Evolutionary conservation across 92 coral and sea anemone genomes (phyloP), one percentile per base, ranked within the genome.

Genomic region (Micromussa lordhowensis): DNA sequence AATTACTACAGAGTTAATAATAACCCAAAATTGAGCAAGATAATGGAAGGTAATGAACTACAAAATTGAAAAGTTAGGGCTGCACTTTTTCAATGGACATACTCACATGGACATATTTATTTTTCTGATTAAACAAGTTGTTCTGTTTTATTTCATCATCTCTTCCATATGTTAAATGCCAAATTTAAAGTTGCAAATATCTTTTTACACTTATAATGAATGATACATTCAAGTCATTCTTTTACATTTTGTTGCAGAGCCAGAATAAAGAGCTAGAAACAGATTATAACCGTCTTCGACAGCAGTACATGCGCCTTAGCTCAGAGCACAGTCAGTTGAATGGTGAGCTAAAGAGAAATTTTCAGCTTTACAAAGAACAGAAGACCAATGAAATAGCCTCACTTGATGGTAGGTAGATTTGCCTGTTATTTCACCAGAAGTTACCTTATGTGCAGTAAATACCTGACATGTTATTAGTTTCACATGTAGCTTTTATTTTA

Each of bases 241-340:
- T 10, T 55, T 80, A 35, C 59, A 9, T 26, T 79, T 61, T 48
- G 35, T 85, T 29, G 14, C 61, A 94, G 97, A 93, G 95, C 13
- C 90, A 95, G 77, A 89, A 92, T 76, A 95, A 93, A 34, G 94
- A 95, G 79, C 28, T 91, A 15, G 86, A 93, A 40, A 58, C 89
- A 86, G 96, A 95, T 66, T 95, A 89, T 48, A 88, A 77, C 68
- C 88, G 96, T 31, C 71, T 95, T 17, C 96, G 89, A 78, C 98
- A 95, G 87, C 96, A 93, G 70, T 93, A 95, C 89, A 88, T 91
- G 32, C 86, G 98, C 48, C 88, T 95, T 68, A 93, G 96, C 76
- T 75, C 96, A 76, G 98, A 95, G 72, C 98, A 95, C 26, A 29
- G 30, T 28, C 61, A 70, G 29, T 75, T 91, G 18, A 86, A 87